phyloP scores from a whole-genome alignment of 2,113 vertebrate genomes.

The Patagioenas fasciata region DNA sequence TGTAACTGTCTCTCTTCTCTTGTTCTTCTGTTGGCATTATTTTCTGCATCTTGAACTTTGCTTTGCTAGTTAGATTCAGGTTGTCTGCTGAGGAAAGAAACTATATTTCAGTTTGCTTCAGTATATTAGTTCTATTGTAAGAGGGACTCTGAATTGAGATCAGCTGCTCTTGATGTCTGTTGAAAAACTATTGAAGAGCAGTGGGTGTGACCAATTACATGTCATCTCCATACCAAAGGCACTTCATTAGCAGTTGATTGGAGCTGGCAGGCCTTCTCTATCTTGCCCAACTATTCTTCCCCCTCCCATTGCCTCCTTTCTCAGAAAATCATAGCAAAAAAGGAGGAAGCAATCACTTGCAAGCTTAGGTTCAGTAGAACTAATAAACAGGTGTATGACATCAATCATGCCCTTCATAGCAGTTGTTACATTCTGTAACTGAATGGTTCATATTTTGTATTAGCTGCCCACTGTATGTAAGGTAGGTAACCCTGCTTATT shows the following conservation, averaged over 20 bases:
- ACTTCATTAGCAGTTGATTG: background rate
- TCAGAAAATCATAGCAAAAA: background rate
- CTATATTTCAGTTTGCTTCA: background rate
- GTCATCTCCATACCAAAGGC: background rate
- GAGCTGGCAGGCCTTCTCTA: background rate
- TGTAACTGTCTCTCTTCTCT: background rate
- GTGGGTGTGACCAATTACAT: background rate
- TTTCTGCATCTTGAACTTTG: slow-evolving; percentile 37
- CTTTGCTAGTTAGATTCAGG: background rate
- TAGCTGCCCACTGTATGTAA: background rate
- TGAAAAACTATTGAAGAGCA: background rate
- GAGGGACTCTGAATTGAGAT: background rate
- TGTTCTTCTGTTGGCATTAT: background rate
- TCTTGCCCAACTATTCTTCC: background rate
- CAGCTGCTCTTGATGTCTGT: background rate
- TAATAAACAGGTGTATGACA: background rate
- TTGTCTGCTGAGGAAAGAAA: background rate
- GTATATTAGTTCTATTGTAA: background rate
- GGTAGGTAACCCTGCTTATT: background rate
- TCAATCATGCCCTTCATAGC: background rate
- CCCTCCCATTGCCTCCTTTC: background rate
- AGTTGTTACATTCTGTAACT: background rate
- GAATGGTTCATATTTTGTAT: background rate
- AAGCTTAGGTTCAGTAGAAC: background rate
- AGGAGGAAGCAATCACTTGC: background rate